Base-by-base conservation (phyloP, 1,140 invertebrate genomes). In the Leptopilina clavipes region DNA sequence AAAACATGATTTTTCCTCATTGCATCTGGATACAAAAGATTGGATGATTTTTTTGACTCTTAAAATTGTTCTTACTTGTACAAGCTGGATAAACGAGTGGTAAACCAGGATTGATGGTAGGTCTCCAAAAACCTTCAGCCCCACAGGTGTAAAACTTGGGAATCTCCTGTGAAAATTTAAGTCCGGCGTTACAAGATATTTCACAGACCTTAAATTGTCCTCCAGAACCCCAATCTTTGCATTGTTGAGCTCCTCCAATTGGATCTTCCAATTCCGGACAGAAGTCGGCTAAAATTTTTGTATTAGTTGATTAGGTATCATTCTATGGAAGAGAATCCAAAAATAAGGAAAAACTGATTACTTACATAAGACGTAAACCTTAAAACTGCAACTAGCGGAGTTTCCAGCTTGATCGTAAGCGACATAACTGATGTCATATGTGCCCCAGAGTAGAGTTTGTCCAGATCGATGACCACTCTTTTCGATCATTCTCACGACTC, bases 141-240 rank as follows among this genome's bases (percentile, higher is more conserved):
- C 97, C 97, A 87, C 98, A 99, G 7, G 97, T 98, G 85, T 98
- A 99, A 91, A 98, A 99, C 81, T 96, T 95, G 0, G 97, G 97
- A 43, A 98, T 95, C 65, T 93, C 93, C 87, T 97, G 95, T 0
- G 97, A 97, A 90, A 99, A 99, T 80, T 95, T 92, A 0, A 97
- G 90, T 12, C 97, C 97, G 48, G 93, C 85, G 80, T 97, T 95
- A 84, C 98, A 98, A 73, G 93, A 91, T 74, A 98, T 97, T 86
- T 96, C 97, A 89, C 95, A 98, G 43, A 95, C 95, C 89, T 97
- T 97, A 90, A 98, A 98, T 85, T 97, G 96, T n/a, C 97, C 95
- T 59, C 96, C 96, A 1, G 97, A 96, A 70, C 98, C 98, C 98
- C 98, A 99, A 82, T 97, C 96, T 82, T 97, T 96, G 87, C 98